Base-by-base conservation (phyloP, 64 coral and sea anemone species). In the Acropora yongei region DNA sequence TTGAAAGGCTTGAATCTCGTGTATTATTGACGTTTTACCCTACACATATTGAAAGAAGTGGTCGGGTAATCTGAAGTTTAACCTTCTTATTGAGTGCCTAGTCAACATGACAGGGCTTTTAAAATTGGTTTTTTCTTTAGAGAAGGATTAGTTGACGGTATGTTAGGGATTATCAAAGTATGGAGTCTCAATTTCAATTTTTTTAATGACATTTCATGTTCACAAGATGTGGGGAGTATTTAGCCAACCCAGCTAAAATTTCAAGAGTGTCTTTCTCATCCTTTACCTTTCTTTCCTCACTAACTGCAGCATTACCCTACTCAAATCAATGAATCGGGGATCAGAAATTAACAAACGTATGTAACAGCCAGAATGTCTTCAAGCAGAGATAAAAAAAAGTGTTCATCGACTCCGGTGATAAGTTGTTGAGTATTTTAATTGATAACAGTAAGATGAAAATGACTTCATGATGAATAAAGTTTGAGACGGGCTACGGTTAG, bases 381-480 rank as follows among this genome's bases (percentile, higher is more conserved):
- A 43, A 44, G 12, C 75, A 47, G 41, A 77, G 75, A 45, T 46
- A 43, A 47, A 47, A 77, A 11, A 77, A 77, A 77, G 75, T 77
- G 8, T 77, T 48, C 75, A 77, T 77, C 13, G 75, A 77, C 75
- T 77, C 75, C 48, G 43, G 41, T 48, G 44, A 44, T 77, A 42
- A 77, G 75, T 47, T 46, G 75, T 47, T 47, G 45, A 47, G 75
- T 46, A 12, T 76, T 53, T 53, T 53, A 9, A 53, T 53, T 6
- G 9, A 5, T 6, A 9, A 53, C 50, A 53, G 50, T 53, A 53
- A 53, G 50, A 53, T 53, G 9, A 53, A 9, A 53, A 53, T 53
- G 50, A 53, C 5, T 53, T 53, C 30, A 30, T 30, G 30, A 30
- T 30, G 50, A 53, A 9, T 53, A 53, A 53, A 53, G 5, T 53